These are phyloP conservation scores for Brachionus rotundiformis DNA, from an alignment of 1,140 invertebrate genomes.

Conservation along the genomic window DNA sequence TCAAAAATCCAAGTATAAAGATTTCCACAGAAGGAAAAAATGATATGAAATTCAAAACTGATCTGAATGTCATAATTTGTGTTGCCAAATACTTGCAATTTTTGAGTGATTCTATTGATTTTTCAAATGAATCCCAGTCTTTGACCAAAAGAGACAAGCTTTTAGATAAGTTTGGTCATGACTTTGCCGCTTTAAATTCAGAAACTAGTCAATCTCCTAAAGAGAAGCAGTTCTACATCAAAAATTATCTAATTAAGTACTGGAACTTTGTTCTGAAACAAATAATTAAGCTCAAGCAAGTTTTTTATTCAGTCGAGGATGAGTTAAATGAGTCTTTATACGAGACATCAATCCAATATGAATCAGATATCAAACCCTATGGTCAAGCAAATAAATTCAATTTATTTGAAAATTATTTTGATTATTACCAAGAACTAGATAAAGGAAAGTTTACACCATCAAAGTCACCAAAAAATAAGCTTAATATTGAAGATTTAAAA, in stretches of 20 bases:
- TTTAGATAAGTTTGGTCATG: neutral
- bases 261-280: constrained; percentile 33
- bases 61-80: neutral
- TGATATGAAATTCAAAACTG: neutral
- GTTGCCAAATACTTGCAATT: constrained; percentile 27
- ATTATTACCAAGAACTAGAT: neutral
- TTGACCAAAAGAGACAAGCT: neutral
- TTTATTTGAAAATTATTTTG: constrained; percentile 18
- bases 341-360: neutral
- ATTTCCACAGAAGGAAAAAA: neutral
- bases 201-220: neutral
- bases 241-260: constrained; percentile 15
- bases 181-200: neutral
- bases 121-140: neutral
- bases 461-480: neutral
- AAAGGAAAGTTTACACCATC: neutral
- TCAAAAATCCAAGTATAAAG: neutral
- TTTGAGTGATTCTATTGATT: constrained; percentile 17
- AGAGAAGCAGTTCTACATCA: constrained; percentile 12
- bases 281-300: constrained; percentile 24
- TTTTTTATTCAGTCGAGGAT: neutral
- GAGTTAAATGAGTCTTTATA: neutral
- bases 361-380: neutral
- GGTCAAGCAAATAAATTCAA: neutral
- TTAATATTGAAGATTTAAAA: neutral